Base-by-base conservation (phyloP, 2,113 vertebrate genomes). In the Uropsilus gracilis region DNA sequence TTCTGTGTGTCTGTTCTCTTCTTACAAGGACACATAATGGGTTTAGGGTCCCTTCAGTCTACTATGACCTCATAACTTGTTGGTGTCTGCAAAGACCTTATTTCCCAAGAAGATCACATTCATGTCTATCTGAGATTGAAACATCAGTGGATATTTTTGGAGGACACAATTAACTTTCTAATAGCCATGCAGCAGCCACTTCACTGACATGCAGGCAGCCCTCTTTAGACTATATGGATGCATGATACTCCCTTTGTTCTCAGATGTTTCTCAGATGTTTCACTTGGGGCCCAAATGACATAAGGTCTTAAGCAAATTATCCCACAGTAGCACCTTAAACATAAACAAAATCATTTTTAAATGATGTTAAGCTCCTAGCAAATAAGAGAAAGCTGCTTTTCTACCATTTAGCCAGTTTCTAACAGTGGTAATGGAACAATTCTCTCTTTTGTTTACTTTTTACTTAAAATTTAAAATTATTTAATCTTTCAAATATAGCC, bases 311-410 rank as follows among this genome's bases (percentile, higher is more conserved):
- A 50, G 11, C 24, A 34, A 92, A 34, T 3, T 88, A n/a, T 76
- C 30, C 46, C 86, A 5, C 73, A 17, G 39, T 42, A 69, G 28
- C 42, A 4, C 6, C 24, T 50, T 86, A 72, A 30, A 89, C 1
- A 66, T 3, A 91, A 5, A 42, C 17, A 78, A 92, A 87, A 42
- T 59, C 42, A 81, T 68, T 94, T 94, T 28, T 28, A 68, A 91
- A 81, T 48, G n/a, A 28, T 14, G 46, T 42, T 48, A 90, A 90
- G 77, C 89, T 87, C 76, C 53, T 75, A 78, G 78, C 18, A 86
- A 83, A n/a, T 8, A 72, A 2, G 34, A 55, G 6, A 91, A 77
- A 89, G 7, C 9, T 83, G 3, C 8, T 64, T 18, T 86, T 73
- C 32, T 12, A 22, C 53, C 4, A n/a, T 17, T 66, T 3, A 77